These are phyloP conservation scores for Leucoptera coffeella DNA, from an alignment of 2,888 invertebrate genomes.

Conservation along the genomic window DNA sequence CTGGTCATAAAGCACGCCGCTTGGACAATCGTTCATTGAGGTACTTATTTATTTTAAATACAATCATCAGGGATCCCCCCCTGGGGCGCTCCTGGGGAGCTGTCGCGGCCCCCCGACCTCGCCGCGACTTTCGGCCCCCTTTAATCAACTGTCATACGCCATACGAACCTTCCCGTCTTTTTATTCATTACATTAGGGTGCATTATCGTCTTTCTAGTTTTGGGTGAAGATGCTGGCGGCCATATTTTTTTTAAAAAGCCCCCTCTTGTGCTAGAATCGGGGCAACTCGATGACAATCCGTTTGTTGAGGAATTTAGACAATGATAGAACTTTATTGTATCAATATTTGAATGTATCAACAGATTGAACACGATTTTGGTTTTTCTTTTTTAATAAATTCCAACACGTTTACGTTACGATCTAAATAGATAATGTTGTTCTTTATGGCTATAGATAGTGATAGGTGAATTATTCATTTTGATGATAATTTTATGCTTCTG, in stretches of 20 bases:
- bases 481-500: too few species aligned
- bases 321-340: too few species aligned
- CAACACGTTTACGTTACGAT: too few species aligned
- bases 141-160: constrained; percentile 50
- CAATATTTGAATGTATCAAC: too few species aligned
- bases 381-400: too few species aligned
- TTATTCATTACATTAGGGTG: constrained; percentile 9
- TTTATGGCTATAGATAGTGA: too few species aligned
- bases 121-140: constrained; percentile 41
- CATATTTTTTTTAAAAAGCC: constrained; percentile 17
- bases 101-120: constrained; percentile 47
- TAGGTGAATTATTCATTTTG: too few species aligned
- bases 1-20: too few species aligned
- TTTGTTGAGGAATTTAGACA: constrained; percentile 11
- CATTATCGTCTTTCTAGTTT: too few species aligned
- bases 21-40: constrained; percentile 51
- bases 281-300: constrained; percentile 23
- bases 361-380: too few species aligned
- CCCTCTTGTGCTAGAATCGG: constrained; percentile 23
- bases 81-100: constrained; percentile 37
- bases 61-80: constrained; percentile 48
- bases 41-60: constrained; percentile 54
- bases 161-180: constrained; percentile 15
- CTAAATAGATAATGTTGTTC: too few species aligned
- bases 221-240: constrained; percentile 15